Conservation (phyloP, 2,888 invertebrate species). For the Phengaris arion region DNA sequence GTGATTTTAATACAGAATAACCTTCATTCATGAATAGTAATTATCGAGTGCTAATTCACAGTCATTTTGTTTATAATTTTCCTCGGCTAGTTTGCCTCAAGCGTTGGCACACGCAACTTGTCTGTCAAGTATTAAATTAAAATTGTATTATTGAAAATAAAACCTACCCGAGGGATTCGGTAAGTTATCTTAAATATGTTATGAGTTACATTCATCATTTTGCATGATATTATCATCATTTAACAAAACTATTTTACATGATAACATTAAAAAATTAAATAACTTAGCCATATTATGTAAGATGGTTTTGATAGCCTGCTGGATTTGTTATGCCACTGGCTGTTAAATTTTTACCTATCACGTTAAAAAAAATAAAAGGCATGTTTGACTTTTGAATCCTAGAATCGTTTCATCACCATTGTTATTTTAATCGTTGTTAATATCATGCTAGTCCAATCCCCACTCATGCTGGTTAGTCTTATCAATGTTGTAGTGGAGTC, state of each 20-base stretch:
- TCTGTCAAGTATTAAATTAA: not conserved
- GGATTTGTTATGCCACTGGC: not conserved
- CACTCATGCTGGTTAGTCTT: constrained; percentile 26
- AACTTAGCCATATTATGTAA: not conserved
- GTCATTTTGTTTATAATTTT: constrained; percentile 22
- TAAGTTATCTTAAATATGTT: constrained; percentile 2
- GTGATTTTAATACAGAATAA: constrained; percentile 15
- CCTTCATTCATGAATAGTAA: constrained; percentile 31
- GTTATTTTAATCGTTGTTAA: constrained; percentile 18
- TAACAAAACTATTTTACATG: constrained; percentile 23
- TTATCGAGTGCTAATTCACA: constrained; percentile 30
- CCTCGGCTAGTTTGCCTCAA: not conserved
- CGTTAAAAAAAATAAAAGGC: constrained; percentile 20
- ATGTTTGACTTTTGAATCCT: constrained; percentile 23
- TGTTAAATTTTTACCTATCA: constrained; percentile 10
- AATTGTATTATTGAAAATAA: constrained; percentile 20
- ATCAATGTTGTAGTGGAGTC: constrained; percentile 32
- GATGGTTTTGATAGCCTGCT: not conserved
- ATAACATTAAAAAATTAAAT: not conserved
- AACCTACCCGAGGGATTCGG: constrained; percentile 17
- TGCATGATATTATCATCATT: constrained; percentile 24
- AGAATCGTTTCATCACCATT: constrained; percentile 25
- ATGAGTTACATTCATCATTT: constrained; percentile 18
- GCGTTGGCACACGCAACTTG: constrained; percentile 15
- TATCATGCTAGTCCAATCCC: constrained; percentile 34